These are phyloP conservation scores for Chalcis sispes DNA, from an alignment of 2,888 invertebrate species.

Conservation along the genomic window DNA sequence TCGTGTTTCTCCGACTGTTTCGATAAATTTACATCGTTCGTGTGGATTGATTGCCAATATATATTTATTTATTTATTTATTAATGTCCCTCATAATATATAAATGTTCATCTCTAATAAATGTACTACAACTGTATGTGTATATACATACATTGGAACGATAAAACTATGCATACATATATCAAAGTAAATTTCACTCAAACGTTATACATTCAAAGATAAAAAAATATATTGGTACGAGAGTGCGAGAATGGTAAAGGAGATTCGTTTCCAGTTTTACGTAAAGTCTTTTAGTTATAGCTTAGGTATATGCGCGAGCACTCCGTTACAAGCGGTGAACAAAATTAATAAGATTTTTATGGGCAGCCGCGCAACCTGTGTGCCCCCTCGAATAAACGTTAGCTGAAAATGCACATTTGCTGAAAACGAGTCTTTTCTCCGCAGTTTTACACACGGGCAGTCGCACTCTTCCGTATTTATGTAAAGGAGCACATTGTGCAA, in stretches of 20 bases:
- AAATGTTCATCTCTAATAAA: neutral
- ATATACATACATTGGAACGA: too few species aligned
- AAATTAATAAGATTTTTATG: conserved; percentile 51
- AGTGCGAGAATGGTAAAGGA: neutral
- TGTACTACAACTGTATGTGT: too few species aligned
- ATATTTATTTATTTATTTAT: conserved; percentile 44
- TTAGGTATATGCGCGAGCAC: too few species aligned
- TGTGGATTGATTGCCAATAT: neutral
- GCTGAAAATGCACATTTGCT: conserved; percentile 25
- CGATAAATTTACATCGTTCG: conserved; percentile 24
- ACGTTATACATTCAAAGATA: too few species aligned
- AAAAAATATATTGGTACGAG: neutral
- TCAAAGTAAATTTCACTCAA: too few species aligned
- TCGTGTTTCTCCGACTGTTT: neutral
- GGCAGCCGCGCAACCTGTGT: conserved; percentile 19
- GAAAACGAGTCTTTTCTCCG: conserved; percentile 41
- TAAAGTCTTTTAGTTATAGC: neutral
- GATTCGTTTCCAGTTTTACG: neutral
- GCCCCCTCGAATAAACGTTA: conserved; percentile 24
- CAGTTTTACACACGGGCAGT: conserved; percentile 15
- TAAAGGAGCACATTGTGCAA: conserved; percentile 60
- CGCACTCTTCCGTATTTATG: conserved; percentile 41
- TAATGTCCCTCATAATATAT: neutral
- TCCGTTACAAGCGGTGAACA: neutral
- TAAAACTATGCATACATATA: too few species aligned